These are phyloP conservation scores for Odiellus spinosus DNA, from an alignment of 2,888 invertebrate genomes.

Conservation along the genomic window DNA sequence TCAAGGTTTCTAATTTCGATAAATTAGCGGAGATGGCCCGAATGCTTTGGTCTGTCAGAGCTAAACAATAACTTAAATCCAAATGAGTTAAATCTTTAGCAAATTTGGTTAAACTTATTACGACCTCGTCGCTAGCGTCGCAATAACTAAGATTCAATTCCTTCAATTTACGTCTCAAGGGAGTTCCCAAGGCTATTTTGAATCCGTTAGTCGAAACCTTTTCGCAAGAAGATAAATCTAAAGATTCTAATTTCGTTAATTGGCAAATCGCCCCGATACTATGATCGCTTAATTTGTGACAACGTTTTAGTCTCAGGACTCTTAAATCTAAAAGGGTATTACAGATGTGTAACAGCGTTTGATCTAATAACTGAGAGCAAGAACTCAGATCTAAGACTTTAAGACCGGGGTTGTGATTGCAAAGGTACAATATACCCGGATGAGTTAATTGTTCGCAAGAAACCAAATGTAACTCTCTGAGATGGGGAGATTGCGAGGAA, in stretches of 20 bases:
- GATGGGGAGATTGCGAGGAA: conserved; percentile 36
- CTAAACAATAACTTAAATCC: conserved; percentile 51
- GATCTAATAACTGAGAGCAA: conserved; percentile 48
- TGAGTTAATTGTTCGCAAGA: conserved; percentile 47
- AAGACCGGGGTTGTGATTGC: conserved; percentile 40
- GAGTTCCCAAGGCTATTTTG: conserved; percentile 39
- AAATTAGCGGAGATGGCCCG: conserved; percentile 50
- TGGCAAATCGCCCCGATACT: conserved; percentile 41
- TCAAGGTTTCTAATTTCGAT: conserved; percentile 40
- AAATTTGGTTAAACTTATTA: conserved; percentile 43
- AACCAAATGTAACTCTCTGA: conserved; percentile 39
- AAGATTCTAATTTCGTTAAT: conserved; percentile 38
- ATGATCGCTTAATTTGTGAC: conserved; percentile 45
- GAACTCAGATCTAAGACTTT: conserved; percentile 44
- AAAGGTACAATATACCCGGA: conserved; percentile 40
- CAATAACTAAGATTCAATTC: conserved; percentile 26
- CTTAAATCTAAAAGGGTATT: conserved; percentile 41
- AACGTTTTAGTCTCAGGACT: conserved; percentile 44
- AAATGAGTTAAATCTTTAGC: conserved; percentile 42
- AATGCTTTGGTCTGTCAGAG: conserved; percentile 48
- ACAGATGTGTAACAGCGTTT: conserved; percentile 43
- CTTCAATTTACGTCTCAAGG: conserved; percentile 19
- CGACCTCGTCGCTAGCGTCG: conserved; percentile 41
- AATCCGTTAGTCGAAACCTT: conserved; percentile 45
- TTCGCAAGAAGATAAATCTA: conserved; percentile 53